Conservation (phyloP, 2,888 invertebrate genomes). For the Lepetodrilus schrolli region DNA sequence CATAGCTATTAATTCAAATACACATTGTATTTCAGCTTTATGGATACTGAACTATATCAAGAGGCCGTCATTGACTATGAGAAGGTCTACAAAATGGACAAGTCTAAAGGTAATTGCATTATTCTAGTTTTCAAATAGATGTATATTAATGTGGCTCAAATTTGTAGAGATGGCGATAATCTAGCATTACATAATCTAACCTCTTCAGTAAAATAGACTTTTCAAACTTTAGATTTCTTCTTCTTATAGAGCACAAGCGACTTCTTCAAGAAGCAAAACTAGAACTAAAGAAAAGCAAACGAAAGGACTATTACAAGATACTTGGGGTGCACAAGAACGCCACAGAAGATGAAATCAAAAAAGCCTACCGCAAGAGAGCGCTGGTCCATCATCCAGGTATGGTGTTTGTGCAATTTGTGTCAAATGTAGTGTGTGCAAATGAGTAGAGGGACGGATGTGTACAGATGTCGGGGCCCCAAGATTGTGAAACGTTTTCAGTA, state of each 20-base stretch:
- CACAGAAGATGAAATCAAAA: constrained; percentile 93
- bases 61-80: constrained; percentile 95
- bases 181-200: no score
- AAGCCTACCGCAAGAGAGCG: constrained; percentile 93
- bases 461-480: background rate
- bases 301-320: constrained; percentile 97
- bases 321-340: constrained; percentile 89
- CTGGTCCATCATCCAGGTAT: constrained; percentile 89
- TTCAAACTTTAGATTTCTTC: no score
- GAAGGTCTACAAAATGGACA: constrained; percentile 85
- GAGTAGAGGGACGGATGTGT: background rate
- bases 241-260: constrained; percentile 82
- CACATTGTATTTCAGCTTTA: constrained; percentile 79
- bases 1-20: no score
- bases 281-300: constrained; percentile 90
- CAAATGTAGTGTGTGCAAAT: no score
- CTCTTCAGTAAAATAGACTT: no score
- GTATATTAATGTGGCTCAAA: no score
- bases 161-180: no score
- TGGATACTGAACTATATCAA: constrained; percentile 87
- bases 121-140: no score
- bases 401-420: no score
- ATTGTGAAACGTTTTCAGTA: no score
- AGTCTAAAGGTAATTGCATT: constrained; percentile 74
- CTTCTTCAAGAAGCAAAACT: constrained; percentile 90